Evolutionary conservation across 2,797 vertebrate species (phyloP).

Genomic region (Pogoniulus pusillus): DNA sequence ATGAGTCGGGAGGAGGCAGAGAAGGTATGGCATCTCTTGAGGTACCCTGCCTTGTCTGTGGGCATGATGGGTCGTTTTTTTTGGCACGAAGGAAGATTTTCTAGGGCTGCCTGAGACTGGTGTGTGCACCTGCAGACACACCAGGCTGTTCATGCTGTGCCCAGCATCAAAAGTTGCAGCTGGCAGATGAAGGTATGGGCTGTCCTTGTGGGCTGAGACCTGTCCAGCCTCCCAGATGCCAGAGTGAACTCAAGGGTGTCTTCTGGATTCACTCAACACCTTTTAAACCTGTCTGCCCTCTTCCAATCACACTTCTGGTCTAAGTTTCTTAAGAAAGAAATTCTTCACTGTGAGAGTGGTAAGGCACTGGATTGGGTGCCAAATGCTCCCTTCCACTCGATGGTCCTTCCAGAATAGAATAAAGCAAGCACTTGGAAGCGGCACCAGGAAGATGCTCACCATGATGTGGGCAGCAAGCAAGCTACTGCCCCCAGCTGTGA

Average conservation of each 20-base stretch:
- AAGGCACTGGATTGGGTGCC: neutral
- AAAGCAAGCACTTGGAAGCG: neutral
- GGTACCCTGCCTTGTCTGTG: neutral
- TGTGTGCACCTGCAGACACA: neutral
- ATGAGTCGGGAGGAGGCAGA: slow-evolving; percentile 96
- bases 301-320: neutral
- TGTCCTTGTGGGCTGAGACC: neutral
- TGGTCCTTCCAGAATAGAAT: neutral
- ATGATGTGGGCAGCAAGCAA: neutral
- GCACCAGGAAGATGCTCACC: neutral
- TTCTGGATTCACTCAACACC: neutral
- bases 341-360: neutral
- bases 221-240: neutral
- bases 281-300: neutral
- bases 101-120: neutral
- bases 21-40: slow-evolving; percentile 81
- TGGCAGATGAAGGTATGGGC: neutral
- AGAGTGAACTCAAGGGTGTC: neutral
- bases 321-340: neutral
- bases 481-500: neutral
- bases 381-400: neutral
- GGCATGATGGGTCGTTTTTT: neutral
- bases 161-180: rapidly evolving
- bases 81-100: neutral
- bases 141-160: neutral